These are phyloP conservation scores for Ceraclea dissimilis DNA, from an alignment of 2,888 invertebrate genomes.

Conservation along the genomic window DNA sequence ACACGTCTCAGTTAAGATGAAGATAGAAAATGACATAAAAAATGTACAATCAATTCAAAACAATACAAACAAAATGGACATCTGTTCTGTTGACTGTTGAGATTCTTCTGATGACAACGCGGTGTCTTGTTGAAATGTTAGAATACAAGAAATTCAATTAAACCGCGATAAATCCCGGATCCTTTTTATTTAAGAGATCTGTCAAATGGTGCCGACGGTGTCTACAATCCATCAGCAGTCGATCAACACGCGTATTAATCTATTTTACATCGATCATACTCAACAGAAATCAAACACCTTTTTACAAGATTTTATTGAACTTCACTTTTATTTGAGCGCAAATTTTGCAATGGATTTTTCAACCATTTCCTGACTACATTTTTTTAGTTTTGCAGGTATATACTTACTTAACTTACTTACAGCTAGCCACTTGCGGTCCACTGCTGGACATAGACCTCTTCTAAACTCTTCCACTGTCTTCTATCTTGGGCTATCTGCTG, in stretches of 20 bases:
- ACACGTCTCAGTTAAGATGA: not conserved
- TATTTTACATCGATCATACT: conserved; percentile 10
- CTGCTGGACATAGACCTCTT: no score
- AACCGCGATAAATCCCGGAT: conserved; percentile 21
- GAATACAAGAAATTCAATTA: conserved; percentile 24
- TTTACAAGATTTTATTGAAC: not conserved
- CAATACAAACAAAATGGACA: not conserved
- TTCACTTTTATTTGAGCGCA: no score
- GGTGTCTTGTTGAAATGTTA: not conserved
- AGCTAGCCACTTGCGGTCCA: no score
- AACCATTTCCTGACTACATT: no score
- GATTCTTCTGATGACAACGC: not conserved
- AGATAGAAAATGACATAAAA: not conserved
- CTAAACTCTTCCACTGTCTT: no score
- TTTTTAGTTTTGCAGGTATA: no score
- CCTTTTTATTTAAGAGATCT: conserved; percentile 12
- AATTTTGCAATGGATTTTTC: no score
- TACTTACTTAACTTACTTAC: no score
- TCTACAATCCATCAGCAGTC: conserved; percentile 15
- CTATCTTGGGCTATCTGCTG: no score
- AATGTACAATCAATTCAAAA: not conserved
- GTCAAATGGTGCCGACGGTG: conserved; percentile 25
- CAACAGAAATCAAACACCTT: not conserved
- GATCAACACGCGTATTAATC: conserved; percentile 19
- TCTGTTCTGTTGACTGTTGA: not conserved